A percentile compares a stretch with the other conserved stretches of the same genome.
Conservation (phyloP, 2,888 invertebrate genomes). For the Acanthoscelides obtectus region DNA sequence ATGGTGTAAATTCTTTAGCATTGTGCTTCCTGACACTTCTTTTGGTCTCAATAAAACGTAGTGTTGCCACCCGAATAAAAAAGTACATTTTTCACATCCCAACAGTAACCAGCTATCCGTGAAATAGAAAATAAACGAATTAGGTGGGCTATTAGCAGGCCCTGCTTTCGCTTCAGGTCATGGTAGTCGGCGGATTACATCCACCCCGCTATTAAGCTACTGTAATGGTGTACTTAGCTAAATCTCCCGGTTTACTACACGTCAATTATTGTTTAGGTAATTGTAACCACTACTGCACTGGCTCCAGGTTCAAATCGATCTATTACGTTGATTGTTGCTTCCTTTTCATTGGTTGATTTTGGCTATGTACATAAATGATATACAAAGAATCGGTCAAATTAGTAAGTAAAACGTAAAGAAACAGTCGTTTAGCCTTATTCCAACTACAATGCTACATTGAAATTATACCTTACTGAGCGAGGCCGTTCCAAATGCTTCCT, state of each 20-base stretch:
- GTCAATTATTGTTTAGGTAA: background rate
- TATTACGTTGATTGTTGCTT: background rate
- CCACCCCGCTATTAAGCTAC: background rate
- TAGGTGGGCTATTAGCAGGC: background rate
- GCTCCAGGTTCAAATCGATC: background rate
- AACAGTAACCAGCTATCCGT: background rate
- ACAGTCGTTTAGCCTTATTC: no score
- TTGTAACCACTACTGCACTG: background rate
- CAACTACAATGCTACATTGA: no score
- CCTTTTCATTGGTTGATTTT: background rate
- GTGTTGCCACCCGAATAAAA: no score
- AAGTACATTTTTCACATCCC: background rate
- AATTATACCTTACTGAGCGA: no score
- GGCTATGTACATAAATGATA: no score
- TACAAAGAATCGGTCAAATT: no score
- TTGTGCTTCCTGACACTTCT: no score
- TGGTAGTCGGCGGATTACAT: background rate
- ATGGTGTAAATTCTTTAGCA: no score
- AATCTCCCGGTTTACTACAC: background rate
- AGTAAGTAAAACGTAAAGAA: no score
- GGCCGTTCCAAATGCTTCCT: no score
- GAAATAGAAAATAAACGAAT: background rate
- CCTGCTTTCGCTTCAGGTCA: background rate
- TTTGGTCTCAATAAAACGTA: no score
- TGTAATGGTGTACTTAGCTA: background rate